These are phyloP conservation scores for Macrosteles quadrilineatus DNA, from an alignment of 1,140 invertebrate genomes.

Conservation along the genomic window DNA sequence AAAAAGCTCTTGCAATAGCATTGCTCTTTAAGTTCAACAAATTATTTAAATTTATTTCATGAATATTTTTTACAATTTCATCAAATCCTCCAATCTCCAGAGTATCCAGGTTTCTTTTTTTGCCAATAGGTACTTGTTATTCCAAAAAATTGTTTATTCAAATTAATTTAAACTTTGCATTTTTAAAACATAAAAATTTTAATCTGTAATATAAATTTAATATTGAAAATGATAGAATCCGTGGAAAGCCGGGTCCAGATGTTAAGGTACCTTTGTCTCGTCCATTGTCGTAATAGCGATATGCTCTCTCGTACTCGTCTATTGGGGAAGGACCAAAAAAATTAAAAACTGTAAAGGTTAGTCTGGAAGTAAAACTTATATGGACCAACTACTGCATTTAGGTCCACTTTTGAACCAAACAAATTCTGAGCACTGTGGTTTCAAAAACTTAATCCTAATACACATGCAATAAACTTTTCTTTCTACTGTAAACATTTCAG, in stretches of 20 bases:
- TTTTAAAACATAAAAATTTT: background rate
- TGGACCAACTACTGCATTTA: no score
- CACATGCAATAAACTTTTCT: no score
- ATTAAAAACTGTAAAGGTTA: constrained; percentile 6
- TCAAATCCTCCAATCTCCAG: background rate
- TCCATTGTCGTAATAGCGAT: background rate
- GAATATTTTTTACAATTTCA: no score
- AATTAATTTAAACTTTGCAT: background rate
- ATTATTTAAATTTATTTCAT: no score
- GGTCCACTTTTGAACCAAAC: no score
- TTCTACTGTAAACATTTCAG: no score
- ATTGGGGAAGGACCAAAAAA: background rate
- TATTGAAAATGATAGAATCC: background rate
- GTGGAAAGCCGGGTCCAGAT: background rate
- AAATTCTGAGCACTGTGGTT: no score
- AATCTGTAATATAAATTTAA: background rate
- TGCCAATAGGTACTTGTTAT: background rate
- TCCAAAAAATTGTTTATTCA: background rate
- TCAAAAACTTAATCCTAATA: no score
- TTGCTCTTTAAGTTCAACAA: no score
- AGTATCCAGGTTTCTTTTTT: background rate
- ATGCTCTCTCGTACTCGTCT: background rate
- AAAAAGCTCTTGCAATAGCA: no score
- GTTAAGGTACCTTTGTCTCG: background rate
- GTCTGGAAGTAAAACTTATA: constrained; percentile 4